Evolutionary conservation across 2,797 vertebrate genomes (phyloP).

Genomic region (Sebastes nivosus): DNA sequence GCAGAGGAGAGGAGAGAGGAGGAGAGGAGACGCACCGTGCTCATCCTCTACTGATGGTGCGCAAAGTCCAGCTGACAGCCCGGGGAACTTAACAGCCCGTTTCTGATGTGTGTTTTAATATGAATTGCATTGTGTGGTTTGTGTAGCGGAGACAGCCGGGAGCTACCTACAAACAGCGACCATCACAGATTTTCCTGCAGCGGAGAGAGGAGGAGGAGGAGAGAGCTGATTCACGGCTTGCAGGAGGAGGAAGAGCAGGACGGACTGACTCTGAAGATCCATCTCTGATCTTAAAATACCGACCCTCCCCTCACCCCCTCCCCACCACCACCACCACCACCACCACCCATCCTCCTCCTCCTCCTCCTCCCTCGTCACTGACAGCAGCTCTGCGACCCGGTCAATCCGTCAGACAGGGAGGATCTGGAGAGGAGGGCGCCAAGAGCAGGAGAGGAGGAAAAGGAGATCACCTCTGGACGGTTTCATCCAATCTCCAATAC

Average conservation of each 20-base stretch:
- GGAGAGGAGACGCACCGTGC: not conserved
- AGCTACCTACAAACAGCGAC: constrained; percentile 33
- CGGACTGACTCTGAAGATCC: constrained; percentile 57
- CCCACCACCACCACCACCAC: not conserved
- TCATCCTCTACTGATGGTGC: constrained; percentile 31
- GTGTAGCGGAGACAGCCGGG: constrained; percentile 6
- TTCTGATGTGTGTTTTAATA: not conserved
- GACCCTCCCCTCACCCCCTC: not conserved
- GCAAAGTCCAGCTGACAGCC: constrained; percentile 30
- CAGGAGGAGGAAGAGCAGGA: constrained; percentile 70
- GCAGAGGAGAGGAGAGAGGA: not conserved
- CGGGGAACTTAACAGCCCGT: not conserved
- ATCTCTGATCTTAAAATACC: constrained; percentile 75
- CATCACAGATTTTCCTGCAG: constrained; percentile 61
- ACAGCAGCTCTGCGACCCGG: constrained; percentile 80
- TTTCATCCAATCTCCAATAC: constrained; percentile 64
- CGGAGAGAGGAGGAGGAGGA: constrained; percentile 49
- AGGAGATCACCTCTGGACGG: constrained; percentile 74
- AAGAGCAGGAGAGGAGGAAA: constrained; percentile 59
- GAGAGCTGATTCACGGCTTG: constrained; percentile 77
- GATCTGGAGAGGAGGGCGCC: constrained; percentile 70
- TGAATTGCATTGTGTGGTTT: constrained; percentile 9
- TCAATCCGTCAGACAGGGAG: constrained; percentile 75
- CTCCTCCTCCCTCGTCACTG: constrained; percentile 61
- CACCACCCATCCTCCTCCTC: not conserved